Percentiles rank a stretch among this genome's conserved stretches.
Conservation (phyloP, 2,888 invertebrate genomes). For the Axea sp. region DNA sequence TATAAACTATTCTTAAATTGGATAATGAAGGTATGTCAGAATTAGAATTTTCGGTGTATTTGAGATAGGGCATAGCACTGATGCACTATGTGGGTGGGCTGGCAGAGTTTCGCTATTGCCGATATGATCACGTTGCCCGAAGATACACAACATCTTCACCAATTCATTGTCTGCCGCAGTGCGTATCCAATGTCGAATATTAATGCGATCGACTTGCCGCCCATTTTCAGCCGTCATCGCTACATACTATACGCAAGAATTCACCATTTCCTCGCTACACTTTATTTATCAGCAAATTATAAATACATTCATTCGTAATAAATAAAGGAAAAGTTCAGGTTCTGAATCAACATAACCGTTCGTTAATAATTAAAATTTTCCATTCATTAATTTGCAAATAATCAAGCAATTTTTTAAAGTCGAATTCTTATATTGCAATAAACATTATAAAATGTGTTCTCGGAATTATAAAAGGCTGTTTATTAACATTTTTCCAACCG, state of each 20-base stretch:
- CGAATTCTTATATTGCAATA: no score
- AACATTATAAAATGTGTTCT: constrained; percentile 7
- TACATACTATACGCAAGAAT: constrained; percentile 14
- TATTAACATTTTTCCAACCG: constrained; percentile 5
- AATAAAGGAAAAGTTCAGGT: no score
- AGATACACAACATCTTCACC: constrained; percentile 46
- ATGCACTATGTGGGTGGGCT: constrained; percentile 44
- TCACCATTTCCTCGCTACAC: neutral
- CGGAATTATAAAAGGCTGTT: constrained; percentile 5
- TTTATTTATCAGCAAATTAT: neutral
- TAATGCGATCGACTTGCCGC: constrained; percentile 56
- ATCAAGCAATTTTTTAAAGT: no score
- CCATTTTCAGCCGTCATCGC: constrained; percentile 40
- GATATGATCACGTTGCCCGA: constrained; percentile 54
- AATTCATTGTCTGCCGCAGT: constrained; percentile 51
- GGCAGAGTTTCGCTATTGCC: constrained; percentile 57
- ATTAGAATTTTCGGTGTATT: constrained; percentile 37
- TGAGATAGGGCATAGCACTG: constrained; percentile 13
- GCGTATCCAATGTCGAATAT: constrained; percentile 60
- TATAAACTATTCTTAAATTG: constrained; percentile 32
- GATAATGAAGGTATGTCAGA: constrained; percentile 24
- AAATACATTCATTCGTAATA: no score
- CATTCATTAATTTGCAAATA: no score
- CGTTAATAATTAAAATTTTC: no score
- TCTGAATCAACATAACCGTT: no score